Evolutionary conservation across 92 coral and sea anemone genomes (phyloP).

Genomic region (Epizoanthus fatuus): DNA sequence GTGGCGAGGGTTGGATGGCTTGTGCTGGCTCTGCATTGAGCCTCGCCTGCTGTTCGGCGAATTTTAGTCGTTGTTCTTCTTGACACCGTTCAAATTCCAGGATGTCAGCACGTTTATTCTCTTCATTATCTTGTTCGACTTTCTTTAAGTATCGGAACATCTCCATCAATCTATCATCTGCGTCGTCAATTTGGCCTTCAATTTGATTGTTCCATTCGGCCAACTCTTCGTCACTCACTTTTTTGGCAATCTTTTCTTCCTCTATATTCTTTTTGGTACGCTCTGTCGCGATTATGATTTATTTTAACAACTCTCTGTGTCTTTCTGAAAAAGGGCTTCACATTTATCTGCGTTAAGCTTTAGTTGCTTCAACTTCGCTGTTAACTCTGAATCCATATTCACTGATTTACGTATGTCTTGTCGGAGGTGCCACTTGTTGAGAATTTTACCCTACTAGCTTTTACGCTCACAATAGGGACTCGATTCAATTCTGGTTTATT

Average conservation of each 20-base stretch:
- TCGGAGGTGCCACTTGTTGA: constrained; percentile 34
- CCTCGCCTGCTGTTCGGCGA: constrained; percentile 16
- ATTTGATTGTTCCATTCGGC: constrained; percentile 4
- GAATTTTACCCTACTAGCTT: too few species aligned
- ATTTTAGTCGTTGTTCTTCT: constrained; percentile 7
- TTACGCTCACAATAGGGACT: too few species aligned
- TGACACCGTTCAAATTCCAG: neutral
- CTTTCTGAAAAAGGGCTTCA: neutral
- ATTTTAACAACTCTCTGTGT: constrained; percentile 5
- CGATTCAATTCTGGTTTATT: too few species aligned
- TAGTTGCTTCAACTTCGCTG: constrained; percentile 17
- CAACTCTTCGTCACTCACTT: constrained; percentile 2
- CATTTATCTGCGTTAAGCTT: constrained; percentile 14
- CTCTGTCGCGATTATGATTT: neutral
- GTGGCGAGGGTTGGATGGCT: constrained; percentile 1
- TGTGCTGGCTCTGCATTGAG: neutral
- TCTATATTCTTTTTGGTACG: neutral
- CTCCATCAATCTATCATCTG: neutral
- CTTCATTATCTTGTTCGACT: neutral
- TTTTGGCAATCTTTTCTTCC: constrained; percentile 1
- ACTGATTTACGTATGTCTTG: too few species aligned
- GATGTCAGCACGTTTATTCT: neutral
- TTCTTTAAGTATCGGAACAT: constrained; percentile 14
- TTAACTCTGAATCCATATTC: neutral
- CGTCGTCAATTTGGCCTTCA: constrained; percentile 12